Base-by-base conservation (phyloP, 2,888 invertebrate genomes). In the Tetrapedia diversipes region DNA sequence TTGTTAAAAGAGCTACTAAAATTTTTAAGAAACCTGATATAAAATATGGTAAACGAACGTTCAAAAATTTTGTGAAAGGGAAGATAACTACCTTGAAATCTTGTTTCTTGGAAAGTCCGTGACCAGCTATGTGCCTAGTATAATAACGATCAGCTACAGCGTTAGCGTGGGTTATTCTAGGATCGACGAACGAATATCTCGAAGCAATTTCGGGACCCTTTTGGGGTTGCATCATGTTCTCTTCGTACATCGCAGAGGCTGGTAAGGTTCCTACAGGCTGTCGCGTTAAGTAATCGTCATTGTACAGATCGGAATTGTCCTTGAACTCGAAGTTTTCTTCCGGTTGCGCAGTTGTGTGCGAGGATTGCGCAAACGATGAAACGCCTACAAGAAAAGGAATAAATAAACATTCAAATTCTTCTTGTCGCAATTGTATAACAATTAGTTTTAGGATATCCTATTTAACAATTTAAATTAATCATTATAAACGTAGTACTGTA, bases 241-340 rank as follows among this genome's bases (percentile, higher is more conserved):
- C 91, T 69, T 90, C 91, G 82, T 90, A 92, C 90, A 91, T 91
- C 3, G 88, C 90, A 22, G 91, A 91, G 1, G 91, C 93, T 1
- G 93, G 92, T 7, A 91, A 77, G 0, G 92, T 92, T 32, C 92
- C 92, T 8, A 92, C 73, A 2, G 91, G 91, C 70, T 91, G 84
- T 90, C 92, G 49, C 90, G 93, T 89, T 93, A 94, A 14, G 91
- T 92, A 92, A 61, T 92, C 91, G 45, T 93, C 93, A 72, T 82
- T 89, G 1, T 92, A 90, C 68, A 93, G 93, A 1, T 93, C 94
- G 87, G 93, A 92, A 74, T 94, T 93, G 85, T 96, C 96, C 87
- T 96, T 96, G 87, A 97, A 97, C 69, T 96, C 96, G 57, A 95
- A 93, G 85, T 95, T 95, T 68, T 95, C 95, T 24, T 95, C 94